phyloP scores from a whole-genome alignment of 2,797 vertebrate genomes.

The Dromococcyx pavoninus region DNA sequence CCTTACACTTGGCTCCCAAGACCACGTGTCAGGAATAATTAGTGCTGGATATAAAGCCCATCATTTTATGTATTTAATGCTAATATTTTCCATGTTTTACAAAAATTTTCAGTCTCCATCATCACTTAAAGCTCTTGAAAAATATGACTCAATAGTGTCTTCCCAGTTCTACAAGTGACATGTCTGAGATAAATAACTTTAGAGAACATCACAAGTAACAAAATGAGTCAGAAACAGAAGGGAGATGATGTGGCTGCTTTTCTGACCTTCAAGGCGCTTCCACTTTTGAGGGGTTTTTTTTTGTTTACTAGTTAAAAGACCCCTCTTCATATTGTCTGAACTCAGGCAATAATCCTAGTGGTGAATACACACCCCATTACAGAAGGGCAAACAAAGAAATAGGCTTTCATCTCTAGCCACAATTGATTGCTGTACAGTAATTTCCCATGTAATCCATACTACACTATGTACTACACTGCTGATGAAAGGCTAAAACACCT shows the following conservation, averaged over 20 bases:
- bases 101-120: neutral
- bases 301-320: neutral
- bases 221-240: neutral
- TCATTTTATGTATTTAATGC: neutral
- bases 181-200: neutral
- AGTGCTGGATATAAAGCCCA: neutral
- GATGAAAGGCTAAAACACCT: neutral
- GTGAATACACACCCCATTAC: neutral
- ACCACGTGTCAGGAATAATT: neutral
- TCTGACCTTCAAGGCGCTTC: neutral
- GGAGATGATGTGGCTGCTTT: neutral
- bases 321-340: neutral
- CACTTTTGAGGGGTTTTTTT: neutral
- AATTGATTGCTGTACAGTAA: neutral
- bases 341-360: neutral
- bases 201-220: neutral
- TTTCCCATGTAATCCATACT: neutral
- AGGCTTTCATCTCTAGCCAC: neutral
- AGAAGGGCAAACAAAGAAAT: neutral
- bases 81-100: neutral
- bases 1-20: neutral
- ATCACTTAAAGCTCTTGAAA: neutral
- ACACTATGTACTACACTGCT: neutral
- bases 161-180: neutral
- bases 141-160: neutral